Conservation (phyloP, 1,140 invertebrate genomes). For the Danaus melanippus region DNA sequence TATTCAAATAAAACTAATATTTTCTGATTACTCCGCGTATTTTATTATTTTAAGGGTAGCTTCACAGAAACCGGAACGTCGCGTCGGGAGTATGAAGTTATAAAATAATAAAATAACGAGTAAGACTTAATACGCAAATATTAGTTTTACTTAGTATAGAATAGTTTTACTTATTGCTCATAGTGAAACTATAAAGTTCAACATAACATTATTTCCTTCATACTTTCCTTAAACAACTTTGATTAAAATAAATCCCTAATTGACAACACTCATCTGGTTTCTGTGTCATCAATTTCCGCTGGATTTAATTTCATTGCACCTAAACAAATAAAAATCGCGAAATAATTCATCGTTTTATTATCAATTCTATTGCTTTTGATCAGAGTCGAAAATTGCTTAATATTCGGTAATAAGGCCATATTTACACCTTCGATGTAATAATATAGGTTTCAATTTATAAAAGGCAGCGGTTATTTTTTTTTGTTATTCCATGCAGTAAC, state of each 20-base stretch:
- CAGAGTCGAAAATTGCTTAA: conserved; percentile 16
- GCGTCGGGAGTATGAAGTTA: too few relatives aligned
- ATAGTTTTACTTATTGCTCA: too few relatives aligned
- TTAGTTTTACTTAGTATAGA: too few relatives aligned
- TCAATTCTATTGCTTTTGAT: conserved; percentile 15
- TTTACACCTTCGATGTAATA: conserved; percentile 21
- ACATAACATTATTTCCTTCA: not conserved
- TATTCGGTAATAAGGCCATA: conserved; percentile 32
- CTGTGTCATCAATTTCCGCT: conserved; percentile 30
- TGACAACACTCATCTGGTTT: conserved; percentile 33
- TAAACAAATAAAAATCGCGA: conserved; percentile 46
- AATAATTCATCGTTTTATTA: conserved; percentile 8
- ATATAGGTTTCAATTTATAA: conserved; percentile 14
- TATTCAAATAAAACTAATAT: too few relatives aligned
- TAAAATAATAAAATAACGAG: too few relatives aligned
- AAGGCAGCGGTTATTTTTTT: conserved; percentile 3
- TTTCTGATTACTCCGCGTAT: too few relatives aligned
- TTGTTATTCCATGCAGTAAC: too few relatives aligned
- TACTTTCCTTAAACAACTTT: conserved; percentile 9
- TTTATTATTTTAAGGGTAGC: too few relatives aligned
- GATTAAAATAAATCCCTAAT: conserved; percentile 12
- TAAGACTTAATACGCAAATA: too few relatives aligned
- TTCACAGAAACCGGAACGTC: too few relatives aligned
- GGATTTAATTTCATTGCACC: conserved; percentile 58
- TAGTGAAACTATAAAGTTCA: too few relatives aligned